Conservation (phyloP, 2,797 vertebrate genomes). For the Myotis pilosus region DNA sequence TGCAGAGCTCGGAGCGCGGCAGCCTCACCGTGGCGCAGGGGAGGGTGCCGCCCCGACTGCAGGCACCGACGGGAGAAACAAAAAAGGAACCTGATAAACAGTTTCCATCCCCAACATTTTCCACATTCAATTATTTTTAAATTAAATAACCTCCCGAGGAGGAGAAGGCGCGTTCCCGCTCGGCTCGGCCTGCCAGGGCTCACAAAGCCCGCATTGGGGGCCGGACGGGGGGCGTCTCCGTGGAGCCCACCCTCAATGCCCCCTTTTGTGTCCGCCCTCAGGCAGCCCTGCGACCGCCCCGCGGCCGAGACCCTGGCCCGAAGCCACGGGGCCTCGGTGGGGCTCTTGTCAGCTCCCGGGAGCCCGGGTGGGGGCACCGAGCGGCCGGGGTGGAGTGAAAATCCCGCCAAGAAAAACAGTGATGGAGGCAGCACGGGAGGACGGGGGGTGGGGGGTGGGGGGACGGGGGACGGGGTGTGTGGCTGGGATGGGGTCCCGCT, state of each 20-base stretch:
- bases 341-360: conserved; percentile 7
- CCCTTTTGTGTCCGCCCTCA: conserved; percentile 36
- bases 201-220: conserved; percentile 82
- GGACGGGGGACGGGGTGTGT: no score
- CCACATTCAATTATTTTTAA: conserved; percentile 79
- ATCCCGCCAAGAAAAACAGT: not conserved
- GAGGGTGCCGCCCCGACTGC: accelerated
- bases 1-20: not conserved
- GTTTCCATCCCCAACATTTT: conserved; percentile 70
- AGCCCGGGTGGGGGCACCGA: not conserved
- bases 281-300: conserved; percentile 35
- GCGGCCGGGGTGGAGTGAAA: not conserved
- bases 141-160: conserved; percentile 60
- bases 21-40: accelerated
- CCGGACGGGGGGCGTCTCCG: conserved; percentile 43
- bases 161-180: conserved; percentile 51
- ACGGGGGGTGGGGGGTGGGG: not conserved
- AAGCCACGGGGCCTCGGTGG: conserved; percentile 25
- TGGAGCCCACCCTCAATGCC: conserved; percentile 4
- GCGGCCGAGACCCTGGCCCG: not conserved
- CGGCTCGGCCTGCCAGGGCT: conserved; percentile 35
- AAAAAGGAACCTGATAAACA: conserved; percentile 68
- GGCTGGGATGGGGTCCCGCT: accelerated
- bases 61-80: conserved; percentile 19
- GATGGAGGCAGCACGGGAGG: not conserved